Conservation (phyloP, 2,888 invertebrate species). For the Rhingia rostrata region DNA sequence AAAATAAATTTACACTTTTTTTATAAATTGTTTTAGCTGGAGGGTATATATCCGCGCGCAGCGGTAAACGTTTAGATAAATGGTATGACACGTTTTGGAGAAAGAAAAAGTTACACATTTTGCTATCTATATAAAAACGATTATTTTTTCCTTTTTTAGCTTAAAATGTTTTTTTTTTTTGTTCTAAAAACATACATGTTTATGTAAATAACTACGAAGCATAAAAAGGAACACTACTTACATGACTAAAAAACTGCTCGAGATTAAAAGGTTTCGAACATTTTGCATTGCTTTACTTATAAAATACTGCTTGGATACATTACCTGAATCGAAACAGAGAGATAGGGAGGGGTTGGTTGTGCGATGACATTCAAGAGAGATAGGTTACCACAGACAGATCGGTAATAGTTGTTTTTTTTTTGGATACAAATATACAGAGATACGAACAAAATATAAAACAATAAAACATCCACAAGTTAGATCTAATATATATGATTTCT, state of each 20-base stretch:
- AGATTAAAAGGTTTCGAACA: conserved; percentile 26
- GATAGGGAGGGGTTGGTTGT: conserved; percentile 22
- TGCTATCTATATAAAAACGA: conserved; percentile 66
- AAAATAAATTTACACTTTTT: conserved; percentile 62
- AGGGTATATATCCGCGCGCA: conserved; percentile 62
- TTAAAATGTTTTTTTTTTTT: conserved; percentile 14
- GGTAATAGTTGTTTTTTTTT: conserved; percentile 44
- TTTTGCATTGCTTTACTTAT: conserved; percentile 41
- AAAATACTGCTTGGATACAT: conserved; percentile 38
- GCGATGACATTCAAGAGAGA: conserved; percentile 42
- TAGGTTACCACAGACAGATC: conserved; percentile 53
- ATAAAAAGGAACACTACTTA: conserved; percentile 74
- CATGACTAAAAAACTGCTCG: conserved; percentile 28
- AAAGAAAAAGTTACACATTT: conserved; percentile 47
- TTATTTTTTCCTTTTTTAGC: conserved; percentile 21
- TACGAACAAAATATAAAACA: conserved; percentile 10
- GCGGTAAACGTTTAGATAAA: conserved; percentile 70
- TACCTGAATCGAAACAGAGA: conserved; percentile 47
- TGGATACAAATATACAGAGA: not conserved
- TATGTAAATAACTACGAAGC: conserved; percentile 72
- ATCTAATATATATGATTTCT: conserved; percentile 37
- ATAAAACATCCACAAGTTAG: conserved; percentile 20
- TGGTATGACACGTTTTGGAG: conserved; percentile 66
- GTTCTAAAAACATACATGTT: conserved; percentile 63
- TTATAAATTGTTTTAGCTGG: conserved; percentile 35